Evolutionary conservation across 2,888 invertebrate genomes (phyloP).

Genomic region (Drosophila niveifrons): DNA sequence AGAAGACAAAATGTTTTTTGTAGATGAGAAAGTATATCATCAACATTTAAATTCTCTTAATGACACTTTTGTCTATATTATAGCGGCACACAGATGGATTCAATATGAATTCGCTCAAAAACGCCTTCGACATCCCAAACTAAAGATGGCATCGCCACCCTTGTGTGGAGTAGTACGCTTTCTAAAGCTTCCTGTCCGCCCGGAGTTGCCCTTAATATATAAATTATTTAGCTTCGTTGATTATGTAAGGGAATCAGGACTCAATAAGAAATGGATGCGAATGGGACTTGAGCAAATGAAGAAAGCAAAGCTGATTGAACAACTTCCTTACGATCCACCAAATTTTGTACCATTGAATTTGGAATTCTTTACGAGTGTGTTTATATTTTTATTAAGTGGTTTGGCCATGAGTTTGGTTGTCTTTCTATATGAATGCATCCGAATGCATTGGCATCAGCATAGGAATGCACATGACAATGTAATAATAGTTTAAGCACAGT

Average conservation of each 20-base stretch:
- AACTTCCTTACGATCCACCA: not conserved
- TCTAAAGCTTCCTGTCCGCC: conserved; percentile 7
- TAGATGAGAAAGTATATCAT: not conserved
- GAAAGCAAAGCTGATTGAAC: not conserved
- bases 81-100: not conserved
- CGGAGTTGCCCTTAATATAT: not conserved
- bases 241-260: conserved; percentile 1
- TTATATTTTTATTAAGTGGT: not conserved
- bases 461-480: not conserved
- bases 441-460: not conserved
- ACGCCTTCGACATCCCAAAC: conserved; percentile 23
- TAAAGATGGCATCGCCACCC: not conserved
- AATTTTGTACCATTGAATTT: not conserved
- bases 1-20: not conserved
- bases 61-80: conserved; percentile 9
- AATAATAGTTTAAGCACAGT: conserved; percentile 6
- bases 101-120: conserved; percentile 20
- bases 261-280: conserved; percentile 12
- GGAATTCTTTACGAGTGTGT: not conserved
- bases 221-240: conserved; percentile 2
- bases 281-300: conserved; percentile 26
- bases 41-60: conserved; percentile 6
- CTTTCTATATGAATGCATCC: conserved; percentile 3
- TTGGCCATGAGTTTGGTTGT: not conserved
- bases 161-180: conserved; percentile 24